These are phyloP conservation scores for Corythornis madagascariensis DNA, from an alignment of 2,113 vertebrate genomes.

Conservation along the genomic window DNA sequence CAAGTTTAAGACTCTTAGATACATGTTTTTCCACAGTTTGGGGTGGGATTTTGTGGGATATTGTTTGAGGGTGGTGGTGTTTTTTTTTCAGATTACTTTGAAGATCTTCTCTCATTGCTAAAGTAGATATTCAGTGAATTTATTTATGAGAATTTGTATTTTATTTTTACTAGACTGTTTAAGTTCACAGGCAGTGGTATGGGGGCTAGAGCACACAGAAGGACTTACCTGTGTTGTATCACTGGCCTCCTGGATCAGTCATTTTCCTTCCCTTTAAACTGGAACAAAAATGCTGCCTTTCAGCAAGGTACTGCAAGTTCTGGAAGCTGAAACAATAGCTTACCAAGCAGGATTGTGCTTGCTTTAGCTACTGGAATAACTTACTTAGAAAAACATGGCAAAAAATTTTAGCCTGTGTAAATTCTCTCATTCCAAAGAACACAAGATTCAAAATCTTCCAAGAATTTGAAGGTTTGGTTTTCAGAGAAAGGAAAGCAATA, in stretches of 20 bases:
- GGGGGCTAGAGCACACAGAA: background rate
- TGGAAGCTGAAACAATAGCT: background rate
- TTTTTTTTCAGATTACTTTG: background rate
- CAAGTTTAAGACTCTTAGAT: background rate
- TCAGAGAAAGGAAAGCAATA: background rate
- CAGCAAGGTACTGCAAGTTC: background rate
- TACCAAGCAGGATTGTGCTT: background rate
- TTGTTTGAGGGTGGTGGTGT: background rate
- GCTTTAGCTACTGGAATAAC: background rate
- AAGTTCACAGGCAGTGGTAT: background rate
- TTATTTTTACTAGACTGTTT: background rate
- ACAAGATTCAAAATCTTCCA: background rate
- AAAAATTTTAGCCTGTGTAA: background rate
- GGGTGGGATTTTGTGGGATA: rapidly evolving
- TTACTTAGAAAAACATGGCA: background rate
- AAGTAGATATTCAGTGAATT: background rate
- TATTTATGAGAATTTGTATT: background rate
- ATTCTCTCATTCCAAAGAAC: background rate
- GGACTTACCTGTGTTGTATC: background rate
- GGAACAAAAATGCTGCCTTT: background rate
- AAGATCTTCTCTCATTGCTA: background rate
- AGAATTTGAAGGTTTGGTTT: background rate
- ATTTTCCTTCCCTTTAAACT: background rate
- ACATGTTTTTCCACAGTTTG: background rate
- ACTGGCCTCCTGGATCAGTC: background rate